Base-by-base conservation (phyloP, 2,888 invertebrate genomes). In the Macrosoma leucophasiata region DNA sequence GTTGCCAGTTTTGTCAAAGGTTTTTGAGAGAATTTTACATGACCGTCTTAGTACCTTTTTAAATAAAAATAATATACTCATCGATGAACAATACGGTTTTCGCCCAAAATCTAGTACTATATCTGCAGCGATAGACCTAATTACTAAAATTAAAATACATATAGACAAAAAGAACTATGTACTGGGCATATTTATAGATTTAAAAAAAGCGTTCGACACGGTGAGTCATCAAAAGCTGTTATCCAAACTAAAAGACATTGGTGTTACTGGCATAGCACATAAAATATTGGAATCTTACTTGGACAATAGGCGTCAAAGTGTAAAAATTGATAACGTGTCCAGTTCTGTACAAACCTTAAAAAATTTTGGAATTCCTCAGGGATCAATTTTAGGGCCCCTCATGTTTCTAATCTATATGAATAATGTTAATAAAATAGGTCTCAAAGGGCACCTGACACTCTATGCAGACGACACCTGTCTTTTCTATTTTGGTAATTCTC, bases 321-420 rank as follows among this genome's bases (percentile, higher is more conserved):
- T 43, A 2, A 43, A 43, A 32, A 36, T 44, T 0, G 33, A 9
- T 23, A 15, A 25, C 3, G 18, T 13, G 8, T 1, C 7, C 6
- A 46, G 48, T 29, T 7, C 17, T 3, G 3, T 33, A 1, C 2
- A 12, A 33, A 7, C 3, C 1, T 8, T 48, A 1, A 38, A 33
- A 0, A n/a, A n/a, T n/a, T 47, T 13, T 14, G 42, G 41, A 5
- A 27, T 39, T 8, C 44, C 43, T 2, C 41, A 44, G 18, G 44
- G 43, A 0, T 43, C 44, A 1, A 39, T 44, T 8, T 2, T 45
- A 1, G 40, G 42, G 0, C 44, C 44, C 4, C 24, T 47, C 6
- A 5, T 34, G 9, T 39, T 34, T 20, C 13, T 34, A 22, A 29
- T 33, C 3, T 36, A 37, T 24, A 38, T 33, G 19, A 29, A 35